A percentile compares a stretch with the other conserved stretches of the same genome.
These are phyloP conservation scores for Potamilus streckersoni DNA, from an alignment of 1,140 invertebrate genomes.

Conservation along the genomic window DNA sequence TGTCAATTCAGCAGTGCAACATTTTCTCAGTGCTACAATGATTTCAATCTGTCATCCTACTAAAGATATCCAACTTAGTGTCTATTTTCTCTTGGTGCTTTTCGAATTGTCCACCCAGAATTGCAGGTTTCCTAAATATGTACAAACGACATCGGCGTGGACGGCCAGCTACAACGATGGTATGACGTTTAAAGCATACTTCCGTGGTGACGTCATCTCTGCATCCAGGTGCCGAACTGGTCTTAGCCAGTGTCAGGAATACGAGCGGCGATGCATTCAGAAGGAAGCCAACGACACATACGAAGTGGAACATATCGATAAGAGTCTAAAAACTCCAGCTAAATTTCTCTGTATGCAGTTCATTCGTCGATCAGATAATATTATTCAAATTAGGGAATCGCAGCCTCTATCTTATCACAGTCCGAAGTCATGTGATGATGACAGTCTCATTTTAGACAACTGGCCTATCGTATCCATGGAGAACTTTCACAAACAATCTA, in stretches of 20 bases:
- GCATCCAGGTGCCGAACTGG: conserved; percentile 10
- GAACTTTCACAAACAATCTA: conserved; percentile 35
- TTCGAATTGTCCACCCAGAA: not conserved
- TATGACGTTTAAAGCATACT: conserved; percentile 11
- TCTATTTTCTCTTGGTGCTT: too few relatives aligned
- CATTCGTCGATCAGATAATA: conserved; percentile 36
- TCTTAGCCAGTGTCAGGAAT: conserved; percentile 2
- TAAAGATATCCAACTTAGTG: too few relatives aligned
- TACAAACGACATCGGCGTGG: conserved; percentile 13
- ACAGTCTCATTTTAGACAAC: conserved; percentile 35
- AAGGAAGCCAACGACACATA: conserved; percentile 34
- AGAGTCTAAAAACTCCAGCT: conserved; percentile 13
- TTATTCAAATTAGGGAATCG: conserved; percentile 42
- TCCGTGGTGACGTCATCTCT: conserved; percentile 9
- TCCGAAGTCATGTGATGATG: conserved; percentile 32
- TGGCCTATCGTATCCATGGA: conserved; percentile 33
- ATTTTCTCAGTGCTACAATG: too few relatives aligned
- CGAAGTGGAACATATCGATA: conserved; percentile 31
- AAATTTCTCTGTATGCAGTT: conserved; percentile 51
- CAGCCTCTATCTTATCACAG: conserved; percentile 25
- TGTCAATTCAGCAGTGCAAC: too few relatives aligned
- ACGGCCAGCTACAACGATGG: conserved; percentile 3
- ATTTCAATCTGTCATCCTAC: too few relatives aligned
- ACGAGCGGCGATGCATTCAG: conserved; percentile 10
- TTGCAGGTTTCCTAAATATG: conserved; percentile 17